Conservation (phyloP, 2,113 vertebrate genomes). For the Colius striatus region DNA sequence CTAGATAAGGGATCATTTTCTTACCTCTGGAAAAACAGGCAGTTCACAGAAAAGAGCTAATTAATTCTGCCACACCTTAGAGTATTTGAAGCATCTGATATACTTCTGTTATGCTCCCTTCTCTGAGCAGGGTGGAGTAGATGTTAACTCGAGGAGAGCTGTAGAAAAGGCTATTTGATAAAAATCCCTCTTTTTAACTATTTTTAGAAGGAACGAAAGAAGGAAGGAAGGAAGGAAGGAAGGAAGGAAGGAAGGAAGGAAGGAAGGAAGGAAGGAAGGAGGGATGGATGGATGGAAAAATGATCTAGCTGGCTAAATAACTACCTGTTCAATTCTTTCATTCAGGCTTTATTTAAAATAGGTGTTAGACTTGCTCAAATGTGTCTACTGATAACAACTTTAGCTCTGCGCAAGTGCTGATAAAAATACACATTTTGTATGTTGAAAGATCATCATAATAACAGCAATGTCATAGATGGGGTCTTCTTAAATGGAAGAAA, state of each 20-base stretch:
- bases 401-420: neutral
- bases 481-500: neutral
- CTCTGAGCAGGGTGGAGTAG: neutral
- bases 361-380: neutral
- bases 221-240: neutral
- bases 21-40: conserved; percentile 25
- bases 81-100: conserved; percentile 13
- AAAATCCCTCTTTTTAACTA: neutral
- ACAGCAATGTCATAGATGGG: neutral
- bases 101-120: neutral
- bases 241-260: no score
- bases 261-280: no score
- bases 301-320: neutral
- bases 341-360: neutral
- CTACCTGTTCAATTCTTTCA: neutral
- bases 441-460: neutral
- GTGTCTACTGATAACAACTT: neutral
- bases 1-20: neutral
- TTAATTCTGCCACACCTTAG: neutral
- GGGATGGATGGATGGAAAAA: neutral
- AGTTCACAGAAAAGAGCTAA: neutral
- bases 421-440: neutral
- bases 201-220: neutral
- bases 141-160: neutral
- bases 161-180: neutral